Conservation (phyloP, 2,888 invertebrate genomes). For the Sinelater perroti region DNA sequence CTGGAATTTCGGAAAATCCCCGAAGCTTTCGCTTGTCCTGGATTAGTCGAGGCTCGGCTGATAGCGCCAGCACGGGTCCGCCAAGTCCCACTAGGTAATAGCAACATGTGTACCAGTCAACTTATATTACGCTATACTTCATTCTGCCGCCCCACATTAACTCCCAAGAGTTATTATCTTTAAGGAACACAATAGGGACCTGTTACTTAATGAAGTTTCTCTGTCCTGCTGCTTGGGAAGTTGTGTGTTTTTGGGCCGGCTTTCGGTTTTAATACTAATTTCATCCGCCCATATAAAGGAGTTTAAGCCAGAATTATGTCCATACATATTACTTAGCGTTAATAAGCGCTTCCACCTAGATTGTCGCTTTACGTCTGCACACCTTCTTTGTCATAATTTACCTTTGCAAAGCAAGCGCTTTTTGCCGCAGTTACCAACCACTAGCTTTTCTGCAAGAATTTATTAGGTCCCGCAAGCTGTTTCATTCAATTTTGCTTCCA, state of each 20-base stretch:
- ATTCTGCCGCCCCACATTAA: slow-evolving; percentile 46
- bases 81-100: slow-evolving; percentile 46
- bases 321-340: slow-evolving; percentile 13
- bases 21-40: slow-evolving; percentile 56
- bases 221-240: slow-evolving; percentile 21
- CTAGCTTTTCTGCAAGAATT: too few species aligned
- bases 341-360: slow-evolving; percentile 1
- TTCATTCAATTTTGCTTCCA: too few species aligned
- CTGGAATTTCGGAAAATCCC: slow-evolving; percentile 58
- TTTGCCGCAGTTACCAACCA: too few species aligned
- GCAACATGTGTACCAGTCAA: slow-evolving; percentile 55
- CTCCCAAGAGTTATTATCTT: slow-evolving; percentile 46
- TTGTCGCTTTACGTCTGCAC: background rate
- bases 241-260: background rate
- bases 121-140: slow-evolving; percentile 49
- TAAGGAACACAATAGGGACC: slow-evolving; percentile 38
- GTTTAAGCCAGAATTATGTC: slow-evolving; percentile 12
- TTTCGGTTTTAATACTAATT: slow-evolving; percentile 13
- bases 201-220: slow-evolving; percentile 36
- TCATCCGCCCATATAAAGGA: slow-evolving; percentile 4
- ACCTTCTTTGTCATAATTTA: background rate
- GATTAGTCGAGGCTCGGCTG: slow-evolving; percentile 55
- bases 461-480: too few species aligned
- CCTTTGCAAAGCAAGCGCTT: background rate
- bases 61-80: slow-evolving; percentile 44